These are phyloP conservation scores for Drosophila tsacasi DNA, from an alignment of 1,140 invertebrate species.

Conservation along the genomic window DNA sequence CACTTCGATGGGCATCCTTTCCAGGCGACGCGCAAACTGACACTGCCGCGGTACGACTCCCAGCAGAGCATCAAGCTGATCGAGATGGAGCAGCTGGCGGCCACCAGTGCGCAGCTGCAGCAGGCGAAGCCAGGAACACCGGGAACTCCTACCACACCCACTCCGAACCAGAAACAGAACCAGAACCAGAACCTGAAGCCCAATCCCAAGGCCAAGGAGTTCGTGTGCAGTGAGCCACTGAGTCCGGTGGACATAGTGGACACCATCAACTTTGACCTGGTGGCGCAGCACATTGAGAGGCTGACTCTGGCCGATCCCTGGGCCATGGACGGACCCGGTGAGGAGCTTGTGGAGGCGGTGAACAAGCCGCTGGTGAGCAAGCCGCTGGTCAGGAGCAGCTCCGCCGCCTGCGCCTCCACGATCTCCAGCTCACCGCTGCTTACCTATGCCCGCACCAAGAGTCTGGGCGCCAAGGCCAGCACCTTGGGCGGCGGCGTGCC, in stretches of 20 bases:
- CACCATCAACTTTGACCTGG: conserved; percentile 72
- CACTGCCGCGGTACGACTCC: conserved; percentile 55
- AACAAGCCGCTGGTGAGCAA: conserved; percentile 76
- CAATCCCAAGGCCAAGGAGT: conserved; percentile 58
- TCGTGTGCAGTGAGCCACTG: conserved; percentile 69
- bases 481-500: conserved; percentile 64
- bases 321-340: not conserved
- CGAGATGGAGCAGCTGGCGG: conserved; percentile 75
- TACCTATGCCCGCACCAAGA: conserved; percentile 78
- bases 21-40: conserved; percentile 44
- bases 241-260: conserved; percentile 64
- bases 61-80: conserved; percentile 75
- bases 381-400: conserved; percentile 70
- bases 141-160: conserved; percentile 19
- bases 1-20: conserved; percentile 61
- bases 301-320: conserved; percentile 59
- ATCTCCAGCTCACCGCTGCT: conserved; percentile 56
- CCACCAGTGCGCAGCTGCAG: conserved; percentile 60
- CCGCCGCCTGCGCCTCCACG: conserved; percentile 62
- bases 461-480: conserved; percentile 66
- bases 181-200: not conserved
- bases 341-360: conserved; percentile 68
- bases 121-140: conserved; percentile 34
- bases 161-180: not conserved
- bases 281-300: conserved; percentile 67